Evolutionary conservation across 2,797 vertebrate species (phyloP).

Genomic region (Siniperca scherzeri): DNA sequence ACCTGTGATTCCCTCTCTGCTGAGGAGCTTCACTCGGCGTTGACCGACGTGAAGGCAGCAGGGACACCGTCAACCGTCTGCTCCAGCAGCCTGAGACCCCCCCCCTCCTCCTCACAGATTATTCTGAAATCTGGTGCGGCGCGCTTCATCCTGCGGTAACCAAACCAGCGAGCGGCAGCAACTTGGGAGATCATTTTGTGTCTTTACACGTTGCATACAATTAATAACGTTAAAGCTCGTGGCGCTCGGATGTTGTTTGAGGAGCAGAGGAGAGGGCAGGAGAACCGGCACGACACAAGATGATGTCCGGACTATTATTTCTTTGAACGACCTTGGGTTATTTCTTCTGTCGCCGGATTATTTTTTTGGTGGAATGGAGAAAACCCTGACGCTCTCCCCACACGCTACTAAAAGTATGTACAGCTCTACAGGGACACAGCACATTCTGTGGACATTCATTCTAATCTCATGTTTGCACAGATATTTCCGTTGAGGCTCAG

Average conservation of each 20-base stretch:
- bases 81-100: not conserved
- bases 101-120: not conserved
- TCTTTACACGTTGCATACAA: not conserved
- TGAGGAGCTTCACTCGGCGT: slow-evolving; percentile 10
- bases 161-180: slow-evolving; percentile 13
- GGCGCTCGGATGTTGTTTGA: slow-evolving; percentile 29
- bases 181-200: slow-evolving; percentile 46
- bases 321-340: slow-evolving; percentile 65
- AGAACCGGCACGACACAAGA: slow-evolving; percentile 15
- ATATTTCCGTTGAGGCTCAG: slow-evolving; percentile 1
- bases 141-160: slow-evolving; percentile 10
- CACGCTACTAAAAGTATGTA: slow-evolving; percentile 66
- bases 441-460: not conserved
- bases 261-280: not conserved
- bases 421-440: slow-evolving; percentile 2
- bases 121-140: slow-evolving; percentile 2
- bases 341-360: slow-evolving; percentile 40
- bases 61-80: not conserved
- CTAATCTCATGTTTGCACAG: slow-evolving; percentile 1
- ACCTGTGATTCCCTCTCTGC: not conserved
- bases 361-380: slow-evolving; percentile 36
- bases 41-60: slow-evolving; percentile 27
- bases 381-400: not conserved
- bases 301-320: slow-evolving; percentile 53
- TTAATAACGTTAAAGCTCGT: slow-evolving; percentile 19